Evolutionary conservation across 1,140 invertebrate genomes (phyloP), one percentile per base, ranked within the genome.

Genomic region (Asobara japonica): DNA sequence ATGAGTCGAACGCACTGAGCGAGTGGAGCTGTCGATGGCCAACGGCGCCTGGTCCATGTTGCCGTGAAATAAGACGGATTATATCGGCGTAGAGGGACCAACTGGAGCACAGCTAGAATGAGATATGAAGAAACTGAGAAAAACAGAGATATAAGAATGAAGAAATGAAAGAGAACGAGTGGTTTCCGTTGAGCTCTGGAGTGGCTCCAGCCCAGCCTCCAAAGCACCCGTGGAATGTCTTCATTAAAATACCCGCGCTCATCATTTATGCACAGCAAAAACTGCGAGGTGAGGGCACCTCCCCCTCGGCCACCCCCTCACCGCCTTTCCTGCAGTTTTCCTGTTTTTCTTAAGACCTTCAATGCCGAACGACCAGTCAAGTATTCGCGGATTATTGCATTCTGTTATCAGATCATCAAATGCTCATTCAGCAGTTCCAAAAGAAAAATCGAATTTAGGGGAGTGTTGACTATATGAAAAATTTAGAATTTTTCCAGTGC

Each of bases 191-290:
- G 5, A 56, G 25, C 51, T 1, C 51, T 56, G 51, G 51, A 56
- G 51, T 56, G 20, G 20, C 22, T 56, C 51, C 22, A 25, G 22
- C 51, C 10, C 51, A 56, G 13, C 51, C 51, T 27, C 38, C 65
- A 30, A 77, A 77, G 73, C 80, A 76, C 68, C 73, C 78, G 73
- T 75, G 82, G 82, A 83, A 83, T 83, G 82, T 83, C 80, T 83
- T 82, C 82, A 82, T 81, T 82, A 83, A 82, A 83, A 82, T 83
- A 80, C 79, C 77, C 74, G 75, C 62, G 76, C 79, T 82, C 81
- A 83, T 83, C 79, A 80, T 82, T 83, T 82, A 83, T 82, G 80
- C 80, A 82, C 75, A 82, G 78, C 79, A 82, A 83, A 82, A 82
- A 82, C 80, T 79, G 77, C 75, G 79, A 80, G 78, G 75, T 75